Base-by-base conservation (phyloP, 2,113 vertebrate species). In the Amblyopsis rosae region DNA sequence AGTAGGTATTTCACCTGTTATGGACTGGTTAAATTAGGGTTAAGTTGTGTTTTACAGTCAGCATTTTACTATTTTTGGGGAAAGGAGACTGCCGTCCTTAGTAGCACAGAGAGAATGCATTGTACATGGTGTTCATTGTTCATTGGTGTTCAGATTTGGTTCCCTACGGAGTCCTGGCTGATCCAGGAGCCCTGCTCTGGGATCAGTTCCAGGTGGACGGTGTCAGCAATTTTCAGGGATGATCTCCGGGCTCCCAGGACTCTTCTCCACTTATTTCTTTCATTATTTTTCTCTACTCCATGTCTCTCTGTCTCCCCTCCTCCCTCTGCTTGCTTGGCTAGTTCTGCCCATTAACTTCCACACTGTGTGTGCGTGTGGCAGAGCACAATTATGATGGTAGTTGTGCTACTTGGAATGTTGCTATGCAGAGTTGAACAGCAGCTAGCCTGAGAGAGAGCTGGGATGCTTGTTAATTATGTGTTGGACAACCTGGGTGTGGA, bases 171-270 rank as follows among this genome's bases (percentile, higher is more conserved):
- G 70, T 48, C 69, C 53, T 59, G 53, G 66, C 67, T 33, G 0
- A 63, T 84, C 80, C 78, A 46, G 75, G 72, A 80, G 69, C 49
- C 16, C 26, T 7, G 62, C 49, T 80, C 60, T 71, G 73, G 86
- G 83, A 91, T 92, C 82, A 82, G 79, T 91, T 91, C 89, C 91
- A 91, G 88, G 89, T 90, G 90, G 89, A 64, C 26, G 46, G 63
- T 73, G 73, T 60, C 48, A 63, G 69, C 83, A 71, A 83, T 82
- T 90, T 86, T 67, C 70, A 75, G 62, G 65, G 86, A 82, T 77
- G 68, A 81, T 76, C 74, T 84, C 55, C 54, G 51, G 74, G 16
- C 78, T 79, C 59, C 19, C 61, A 64, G 13, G 33, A 46, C 19
- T 64, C 51, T 26, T 12, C 67, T 54, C 48, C 41, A 75, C 35